These are phyloP conservation scores for Coregonus clupeaformis DNA, from an alignment of 2,113 vertebrate genomes.

Conservation along the genomic window DNA sequence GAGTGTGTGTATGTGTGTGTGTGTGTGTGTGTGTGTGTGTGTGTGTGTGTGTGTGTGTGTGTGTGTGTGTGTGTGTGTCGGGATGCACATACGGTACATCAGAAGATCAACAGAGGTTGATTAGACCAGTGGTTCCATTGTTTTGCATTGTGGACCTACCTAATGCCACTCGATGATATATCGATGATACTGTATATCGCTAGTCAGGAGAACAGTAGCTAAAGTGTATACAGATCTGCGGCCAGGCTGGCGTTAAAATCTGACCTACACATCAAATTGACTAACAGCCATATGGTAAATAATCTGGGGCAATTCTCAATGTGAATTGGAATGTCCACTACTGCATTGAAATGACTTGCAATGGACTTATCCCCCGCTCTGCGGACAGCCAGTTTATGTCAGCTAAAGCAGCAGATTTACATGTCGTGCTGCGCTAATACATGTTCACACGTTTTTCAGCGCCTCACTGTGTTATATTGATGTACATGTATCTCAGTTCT, in stretches of 20 bases:
- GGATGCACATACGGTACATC: constrained; percentile 32
- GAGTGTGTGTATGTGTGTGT: neutral
- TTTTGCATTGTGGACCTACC: neutral
- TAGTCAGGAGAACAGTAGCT: neutral
- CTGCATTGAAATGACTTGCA: neutral
- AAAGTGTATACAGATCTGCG: constrained; percentile 10
- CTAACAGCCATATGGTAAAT: constrained; percentile 23
- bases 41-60: neutral
- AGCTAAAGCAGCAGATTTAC: constrained; percentile 24
- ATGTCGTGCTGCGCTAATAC: constrained; percentile 3
- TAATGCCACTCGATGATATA: neutral
- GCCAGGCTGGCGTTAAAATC: neutral
- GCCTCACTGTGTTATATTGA: constrained; percentile 35
- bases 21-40: neutral
- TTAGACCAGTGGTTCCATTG: neutral
- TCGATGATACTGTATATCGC: neutral
- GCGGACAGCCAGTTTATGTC: neutral
- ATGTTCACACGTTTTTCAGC: constrained; percentile 9
- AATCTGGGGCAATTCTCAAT: neutral
- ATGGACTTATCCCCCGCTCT: constrained; percentile 7
- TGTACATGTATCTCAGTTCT: neutral
- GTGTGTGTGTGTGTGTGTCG: neutral
- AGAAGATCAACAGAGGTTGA: constrained; percentile 33
- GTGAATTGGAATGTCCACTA: neutral
- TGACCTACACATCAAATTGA: constrained; percentile 16